Evolutionary conservation across 2,888 invertebrate genomes (phyloP), one percentile per base, ranked within the genome.

Genomic region (Temnothorax unifasciatus): DNA sequence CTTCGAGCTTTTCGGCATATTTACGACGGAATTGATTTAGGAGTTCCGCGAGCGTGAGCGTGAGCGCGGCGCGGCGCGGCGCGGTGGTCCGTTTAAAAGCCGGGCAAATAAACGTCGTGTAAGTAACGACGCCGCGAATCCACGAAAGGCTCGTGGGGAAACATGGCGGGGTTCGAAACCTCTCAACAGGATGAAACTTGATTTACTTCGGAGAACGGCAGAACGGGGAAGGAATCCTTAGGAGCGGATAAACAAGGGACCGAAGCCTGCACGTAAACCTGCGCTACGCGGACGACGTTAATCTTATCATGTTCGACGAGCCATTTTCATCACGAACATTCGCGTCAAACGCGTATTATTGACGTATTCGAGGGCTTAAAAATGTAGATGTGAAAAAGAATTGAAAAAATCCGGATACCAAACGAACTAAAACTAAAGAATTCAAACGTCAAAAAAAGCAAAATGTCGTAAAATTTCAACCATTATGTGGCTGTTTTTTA

Each of bases 1-100:
- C 68, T 54, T 41, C 6, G 77, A 21, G 21, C 83, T 86, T 88
- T 86, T 86, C 82, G 83, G 77, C 66, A 71, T 84, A 85, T 88
- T 90, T 87, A 86, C 84, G 85, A 83, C 83, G 77, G 82, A 89
- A 89, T 90, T 89, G 90, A 90, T 90, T 90, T 87, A 89, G 86
- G 63, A 84, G 79, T 76, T 74, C 59, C 75, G 41, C 18, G 34
- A 34, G 3, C 29, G 29, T 29, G 29, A 9, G 57, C n/a, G 21
- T n/a, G 59, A 41, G 64, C 44, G 74, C 38, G 75, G 59, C 59
- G 85, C 38, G 75, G 59, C 59, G 85, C 57, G 15, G 41, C 59
- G 86, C 57, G 15, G 41, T 1, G 85, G 83, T 75, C 66, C 87
- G 85, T 86, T 90, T 89, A 88, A 90, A 89, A 90, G 88, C 90